A percentile compares a stretch with the other conserved stretches of the same genome.
Evolutionary conservation across 2,888 invertebrate genomes (phyloP).

Genomic region (Lithophane ornitopus): DNA sequence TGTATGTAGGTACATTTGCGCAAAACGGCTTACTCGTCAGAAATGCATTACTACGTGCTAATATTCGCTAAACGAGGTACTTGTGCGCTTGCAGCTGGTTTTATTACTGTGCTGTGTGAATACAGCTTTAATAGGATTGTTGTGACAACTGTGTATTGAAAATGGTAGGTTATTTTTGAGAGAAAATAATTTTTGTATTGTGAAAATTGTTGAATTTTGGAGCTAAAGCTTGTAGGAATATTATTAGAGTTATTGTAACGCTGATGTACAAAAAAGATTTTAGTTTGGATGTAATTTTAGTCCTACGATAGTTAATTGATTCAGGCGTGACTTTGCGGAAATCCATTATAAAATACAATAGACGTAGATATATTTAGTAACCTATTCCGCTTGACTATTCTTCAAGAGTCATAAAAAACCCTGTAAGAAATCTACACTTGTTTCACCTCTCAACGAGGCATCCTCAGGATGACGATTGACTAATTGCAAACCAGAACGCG

Average conservation of each 20-base stretch:
- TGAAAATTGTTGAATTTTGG: background rate
- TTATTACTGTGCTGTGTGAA: constrained; percentile 22
- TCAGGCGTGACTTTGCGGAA: no score
- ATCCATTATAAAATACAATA: no score
- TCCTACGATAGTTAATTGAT: no score
- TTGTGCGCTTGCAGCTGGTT: constrained; percentile 33
- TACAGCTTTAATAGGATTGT: constrained; percentile 30
- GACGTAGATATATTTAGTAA: no score
- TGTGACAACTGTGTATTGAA: constrained; percentile 14
- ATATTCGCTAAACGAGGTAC: constrained; percentile 60
- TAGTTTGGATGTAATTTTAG: no score
- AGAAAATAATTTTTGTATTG: background rate
- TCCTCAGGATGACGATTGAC: no score
- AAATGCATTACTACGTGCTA: constrained; percentile 64
- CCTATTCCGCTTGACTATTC: no score
- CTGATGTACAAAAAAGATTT: background rate
- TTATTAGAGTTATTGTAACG: background rate
- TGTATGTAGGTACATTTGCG: constrained; percentile 43
- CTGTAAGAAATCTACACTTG: no score
- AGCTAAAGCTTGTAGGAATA: background rate
- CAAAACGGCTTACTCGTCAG: constrained; percentile 63
- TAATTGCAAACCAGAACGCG: no score
- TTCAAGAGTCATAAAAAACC: no score
- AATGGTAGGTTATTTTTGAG: constrained; percentile 11
- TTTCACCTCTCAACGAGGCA: no score